Percentiles rank a stretch among this genome's conserved stretches.
These are phyloP conservation scores for Lymantria dispar DNA, from an alignment of 2,888 invertebrate genomes.

Conservation along the genomic window DNA sequence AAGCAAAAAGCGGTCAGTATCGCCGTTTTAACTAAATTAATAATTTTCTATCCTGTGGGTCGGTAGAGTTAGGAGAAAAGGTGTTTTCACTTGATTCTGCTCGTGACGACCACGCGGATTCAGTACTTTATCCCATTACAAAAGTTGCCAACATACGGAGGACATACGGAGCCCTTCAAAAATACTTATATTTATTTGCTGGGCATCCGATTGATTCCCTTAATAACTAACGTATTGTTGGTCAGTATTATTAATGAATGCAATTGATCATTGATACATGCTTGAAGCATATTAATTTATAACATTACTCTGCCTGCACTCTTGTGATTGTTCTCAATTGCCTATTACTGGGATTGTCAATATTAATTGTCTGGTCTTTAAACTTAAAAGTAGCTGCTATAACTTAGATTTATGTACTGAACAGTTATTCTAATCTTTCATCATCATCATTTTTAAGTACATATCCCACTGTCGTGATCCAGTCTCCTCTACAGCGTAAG, in stretches of 20 bases:
- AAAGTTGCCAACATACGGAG: no score
- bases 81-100: no score
- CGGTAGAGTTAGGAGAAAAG: no score
- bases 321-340: slow-evolving; percentile 8
- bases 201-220: no score
- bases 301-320: not conserved
- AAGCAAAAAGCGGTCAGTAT: no score
- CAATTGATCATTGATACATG: not conserved
- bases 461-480: not conserved
- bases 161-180: no score
- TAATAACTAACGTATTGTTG: no score
- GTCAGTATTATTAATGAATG: not conserved
- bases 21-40: no score
- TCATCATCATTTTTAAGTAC: not conserved
- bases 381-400: not conserved
- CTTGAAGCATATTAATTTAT: not conserved
- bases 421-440: not conserved
- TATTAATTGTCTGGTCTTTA: not conserved
- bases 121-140: no score
- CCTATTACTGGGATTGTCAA: not conserved
- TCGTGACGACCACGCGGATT: no score
- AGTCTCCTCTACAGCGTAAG: not conserved
- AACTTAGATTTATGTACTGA: not conserved
- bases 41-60: no score
- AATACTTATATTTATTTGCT: no score